A percentile compares a stretch with the other conserved stretches of the same genome.
phyloP scores from a whole-genome alignment of 1,140 invertebrate species.

The Megalopta genalis region DNA sequence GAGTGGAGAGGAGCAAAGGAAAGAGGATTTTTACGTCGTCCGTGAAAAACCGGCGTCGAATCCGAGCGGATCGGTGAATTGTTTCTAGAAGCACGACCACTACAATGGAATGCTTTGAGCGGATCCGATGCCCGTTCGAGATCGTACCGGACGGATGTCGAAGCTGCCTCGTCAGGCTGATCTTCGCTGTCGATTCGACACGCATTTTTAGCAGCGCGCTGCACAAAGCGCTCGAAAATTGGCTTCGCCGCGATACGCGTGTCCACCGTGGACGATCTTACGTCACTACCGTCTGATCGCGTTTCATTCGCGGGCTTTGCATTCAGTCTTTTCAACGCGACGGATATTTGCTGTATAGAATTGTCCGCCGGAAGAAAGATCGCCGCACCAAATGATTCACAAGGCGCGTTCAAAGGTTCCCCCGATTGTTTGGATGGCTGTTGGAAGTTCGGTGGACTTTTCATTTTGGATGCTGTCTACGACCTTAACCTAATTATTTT shows the following conservation, averaged over 20 bases:
- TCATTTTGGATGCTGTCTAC: too few relatives aligned
- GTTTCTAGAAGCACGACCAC: slow-evolving; percentile 40
- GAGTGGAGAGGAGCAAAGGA: neutral
- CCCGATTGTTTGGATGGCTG: too few relatives aligned
- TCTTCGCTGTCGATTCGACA: slow-evolving; percentile 58
- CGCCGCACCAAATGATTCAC: too few relatives aligned
- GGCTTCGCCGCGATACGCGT: slow-evolving; percentile 53
- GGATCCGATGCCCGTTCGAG: slow-evolving; percentile 58
- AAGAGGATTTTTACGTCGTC: slow-evolving; percentile 4
- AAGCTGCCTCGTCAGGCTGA: slow-evolving; percentile 61
- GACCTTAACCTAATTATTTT: too few relatives aligned
- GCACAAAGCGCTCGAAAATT: slow-evolving; percentile 58
- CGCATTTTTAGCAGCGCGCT: slow-evolving; percentile 60
- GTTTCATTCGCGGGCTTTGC: slow-evolving; percentile 7
- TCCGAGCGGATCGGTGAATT: slow-evolving; percentile 41
- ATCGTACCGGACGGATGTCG: slow-evolving; percentile 48
- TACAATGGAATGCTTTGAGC: slow-evolving; percentile 63
- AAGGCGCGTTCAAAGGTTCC: too few relatives aligned
- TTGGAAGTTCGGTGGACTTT: too few relatives aligned
- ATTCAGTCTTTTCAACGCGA: neutral
- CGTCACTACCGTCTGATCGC: slow-evolving; percentile 26
- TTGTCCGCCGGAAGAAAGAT: too few relatives aligned
- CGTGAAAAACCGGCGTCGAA: slow-evolving; percentile 57
- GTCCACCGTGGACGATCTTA: slow-evolving; percentile 31
- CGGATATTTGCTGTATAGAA: neutral